Conservation (phyloP, 2,888 invertebrate genomes). For the Helicoverpa assulta region DNA sequence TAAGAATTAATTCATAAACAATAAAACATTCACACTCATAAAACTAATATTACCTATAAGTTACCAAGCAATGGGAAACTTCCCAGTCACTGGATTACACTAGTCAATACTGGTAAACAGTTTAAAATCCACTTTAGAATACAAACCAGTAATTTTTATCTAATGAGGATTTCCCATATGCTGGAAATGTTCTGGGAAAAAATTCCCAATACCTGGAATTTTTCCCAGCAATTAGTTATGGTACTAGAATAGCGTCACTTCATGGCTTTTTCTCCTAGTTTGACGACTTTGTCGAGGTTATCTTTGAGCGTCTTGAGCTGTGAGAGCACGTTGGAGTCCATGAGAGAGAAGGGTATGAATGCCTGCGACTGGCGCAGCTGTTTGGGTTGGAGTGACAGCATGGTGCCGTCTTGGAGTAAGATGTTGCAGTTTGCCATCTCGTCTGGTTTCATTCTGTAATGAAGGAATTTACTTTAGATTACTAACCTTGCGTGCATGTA, state of each 20-base stretch:
- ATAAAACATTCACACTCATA: slow-evolving; percentile 67
- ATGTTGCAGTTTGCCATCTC: slow-evolving; percentile 92
- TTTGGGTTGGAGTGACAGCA: slow-evolving; percentile 91
- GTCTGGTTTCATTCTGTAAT: slow-evolving; percentile 83
- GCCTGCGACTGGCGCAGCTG: slow-evolving; percentile 83
- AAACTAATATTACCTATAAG: slow-evolving; percentile 51
- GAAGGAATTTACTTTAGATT: slow-evolving; percentile 29
- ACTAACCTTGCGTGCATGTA: too few species aligned
- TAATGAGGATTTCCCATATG: slow-evolving; percentile 9
- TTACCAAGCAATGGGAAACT: slow-evolving; percentile 39
- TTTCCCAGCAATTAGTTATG: slow-evolving; percentile 19
- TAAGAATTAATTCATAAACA: slow-evolving; percentile 72
- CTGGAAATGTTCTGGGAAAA: slow-evolving; percentile 3
- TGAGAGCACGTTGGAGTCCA: slow-evolving; percentile 80
- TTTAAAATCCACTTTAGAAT: slow-evolving; percentile 14
- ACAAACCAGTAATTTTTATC: slow-evolving; percentile 18
- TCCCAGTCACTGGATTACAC: slow-evolving; percentile 51
- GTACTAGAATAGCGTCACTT: slow-evolving; percentile 61
- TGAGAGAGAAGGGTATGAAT: slow-evolving; percentile 84
- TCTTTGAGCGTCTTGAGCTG: slow-evolving; percentile 88
- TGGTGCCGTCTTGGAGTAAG: slow-evolving; percentile 91
- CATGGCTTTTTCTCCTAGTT: slow-evolving; percentile 76
- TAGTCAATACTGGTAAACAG: slow-evolving; percentile 24
- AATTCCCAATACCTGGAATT: slow-evolving; percentile 20
- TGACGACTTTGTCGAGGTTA: slow-evolving; percentile 85